Evolutionary conservation across 2,888 invertebrate species (phyloP), one percentile per base, ranked within the genome.

Genomic region (Cephonodes hylas): DNA sequence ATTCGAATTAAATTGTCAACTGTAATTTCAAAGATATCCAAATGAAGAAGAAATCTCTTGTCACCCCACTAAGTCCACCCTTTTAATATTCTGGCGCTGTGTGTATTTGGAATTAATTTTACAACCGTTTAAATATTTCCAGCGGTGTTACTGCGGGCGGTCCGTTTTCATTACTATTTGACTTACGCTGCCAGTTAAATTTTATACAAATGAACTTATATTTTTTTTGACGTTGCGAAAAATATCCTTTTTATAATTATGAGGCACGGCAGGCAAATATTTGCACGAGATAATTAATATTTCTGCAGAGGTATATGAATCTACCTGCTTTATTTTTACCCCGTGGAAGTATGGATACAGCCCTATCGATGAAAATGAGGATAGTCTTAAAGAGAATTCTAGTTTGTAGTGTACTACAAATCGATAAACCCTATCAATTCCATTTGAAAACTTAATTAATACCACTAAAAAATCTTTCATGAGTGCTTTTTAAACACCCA

Each of bases 61-160:
- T 59, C 76, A 83, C 85, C 79, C 73, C 72, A 76, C 65, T 53
- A 58, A 31, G 63, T 63, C 68, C 72, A 77, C 86, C 85, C 84
- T 84, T 88, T 87, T 86, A 88, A 86, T 88, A 89, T 83, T 80
- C 80, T 68, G 69, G 74, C 67, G 69, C 58, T 66, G 58, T 66
- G 70, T 67, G 81, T 85, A 86, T 86, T 88, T 83, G 81, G 77
- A 84, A 88, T 89, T 86, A 89, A 87, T 87, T 86, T 79, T 53
- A 53, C 73, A 79, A 70, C 73, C 80, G 84, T 84, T 86, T 83
- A 88, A 87, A 87, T 83, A 85, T 84, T 84, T 79, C 76, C 76
- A 71, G 76, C 62, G 72, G 61, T 64, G 58, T 53, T 68, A 67
- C 66, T 67, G 70, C 73, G 71, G 63, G 71, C 68, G 63, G 61